Conservation (phyloP, 2,888 invertebrate genomes). For the Hoplodrina ambigua region DNA sequence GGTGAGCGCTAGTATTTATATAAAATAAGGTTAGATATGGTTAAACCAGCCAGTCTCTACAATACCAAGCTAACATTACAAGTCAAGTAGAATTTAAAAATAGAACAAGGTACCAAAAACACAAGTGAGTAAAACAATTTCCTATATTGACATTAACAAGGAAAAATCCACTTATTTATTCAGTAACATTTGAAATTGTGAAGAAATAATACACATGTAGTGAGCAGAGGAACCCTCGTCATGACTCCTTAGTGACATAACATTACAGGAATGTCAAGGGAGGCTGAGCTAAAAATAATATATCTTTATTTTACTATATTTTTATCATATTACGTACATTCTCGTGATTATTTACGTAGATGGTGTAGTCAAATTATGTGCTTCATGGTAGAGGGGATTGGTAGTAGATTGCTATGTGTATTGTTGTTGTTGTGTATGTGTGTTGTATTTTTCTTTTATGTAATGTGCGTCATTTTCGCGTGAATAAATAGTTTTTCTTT, state of each 20-base stretch:
- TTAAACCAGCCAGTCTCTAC: too few relatives aligned
- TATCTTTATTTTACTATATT: constrained; percentile 34
- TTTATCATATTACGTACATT: constrained; percentile 10
- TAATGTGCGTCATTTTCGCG: too few relatives aligned
- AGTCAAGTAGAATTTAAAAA: not conserved
- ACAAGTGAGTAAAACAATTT: constrained; percentile 20
- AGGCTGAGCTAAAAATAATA: constrained; percentile 43
- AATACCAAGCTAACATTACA: not conserved
- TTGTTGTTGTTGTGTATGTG: too few relatives aligned
- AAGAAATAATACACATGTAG: constrained; percentile 49
- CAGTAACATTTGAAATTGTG: constrained; percentile 43
- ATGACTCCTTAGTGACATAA: constrained; percentile 38
- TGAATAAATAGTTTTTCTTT: too few relatives aligned
- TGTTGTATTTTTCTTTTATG: too few relatives aligned
- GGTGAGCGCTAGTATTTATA: too few relatives aligned
- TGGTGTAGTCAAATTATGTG: not conserved
- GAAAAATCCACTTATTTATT: constrained; percentile 41
- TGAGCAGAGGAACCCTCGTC: constrained; percentile 55
- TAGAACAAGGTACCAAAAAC: not conserved
- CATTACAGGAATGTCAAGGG: constrained; percentile 40
- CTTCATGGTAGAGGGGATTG: not conserved
- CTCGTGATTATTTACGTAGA: not conserved
- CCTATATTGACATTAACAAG: constrained; percentile 13
- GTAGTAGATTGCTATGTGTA: too few relatives aligned
- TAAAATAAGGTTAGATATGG: too few relatives aligned